phyloP scores from a whole-genome alignment of 2,888 invertebrate species.

The Aradus depressus region DNA sequence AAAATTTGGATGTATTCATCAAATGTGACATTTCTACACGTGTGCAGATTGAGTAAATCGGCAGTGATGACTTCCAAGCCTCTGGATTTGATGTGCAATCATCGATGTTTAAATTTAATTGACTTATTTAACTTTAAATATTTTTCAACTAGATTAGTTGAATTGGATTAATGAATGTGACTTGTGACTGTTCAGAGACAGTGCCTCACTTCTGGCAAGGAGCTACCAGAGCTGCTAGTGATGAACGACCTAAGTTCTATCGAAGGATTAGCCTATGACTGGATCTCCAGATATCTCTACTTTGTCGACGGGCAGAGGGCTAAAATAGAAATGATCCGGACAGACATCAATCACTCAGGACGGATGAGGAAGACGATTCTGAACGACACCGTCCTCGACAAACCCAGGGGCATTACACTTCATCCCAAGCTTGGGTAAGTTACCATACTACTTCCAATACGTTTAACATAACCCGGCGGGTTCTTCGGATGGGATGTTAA shows the following conservation, averaged over 20 bases:
- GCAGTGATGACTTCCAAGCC: too few species aligned
- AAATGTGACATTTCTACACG: too few species aligned
- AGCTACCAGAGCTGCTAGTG: constrained; percentile 56
- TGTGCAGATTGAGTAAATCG: too few species aligned
- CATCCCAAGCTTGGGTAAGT: constrained; percentile 46
- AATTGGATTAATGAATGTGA: too few species aligned
- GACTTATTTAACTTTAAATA: too few species aligned
- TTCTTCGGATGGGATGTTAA: too few species aligned
- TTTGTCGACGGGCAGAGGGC: constrained; percentile 72
- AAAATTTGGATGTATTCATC: too few species aligned
- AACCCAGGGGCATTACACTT: constrained; percentile 70
- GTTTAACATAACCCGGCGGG: background rate
- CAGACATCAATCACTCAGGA: constrained; percentile 49
- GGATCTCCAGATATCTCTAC: constrained; percentile 75
- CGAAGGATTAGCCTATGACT: constrained; percentile 82
- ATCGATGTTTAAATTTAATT: too few species aligned
- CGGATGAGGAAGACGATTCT: constrained; percentile 68
- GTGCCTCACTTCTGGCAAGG: constrained; percentile 55
- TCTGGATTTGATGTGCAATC: too few species aligned
- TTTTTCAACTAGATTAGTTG: too few species aligned
- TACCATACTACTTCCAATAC: background rate
- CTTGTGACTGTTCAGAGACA: constrained; percentile 48
- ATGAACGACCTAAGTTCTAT: constrained; percentile 65
- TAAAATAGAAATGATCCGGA: constrained; percentile 70
- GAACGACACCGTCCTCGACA: constrained; percentile 50